These are phyloP conservation scores for Latrodectus hesperus DNA, from an alignment of 2,888 invertebrate genomes.

Conservation along the genomic window DNA sequence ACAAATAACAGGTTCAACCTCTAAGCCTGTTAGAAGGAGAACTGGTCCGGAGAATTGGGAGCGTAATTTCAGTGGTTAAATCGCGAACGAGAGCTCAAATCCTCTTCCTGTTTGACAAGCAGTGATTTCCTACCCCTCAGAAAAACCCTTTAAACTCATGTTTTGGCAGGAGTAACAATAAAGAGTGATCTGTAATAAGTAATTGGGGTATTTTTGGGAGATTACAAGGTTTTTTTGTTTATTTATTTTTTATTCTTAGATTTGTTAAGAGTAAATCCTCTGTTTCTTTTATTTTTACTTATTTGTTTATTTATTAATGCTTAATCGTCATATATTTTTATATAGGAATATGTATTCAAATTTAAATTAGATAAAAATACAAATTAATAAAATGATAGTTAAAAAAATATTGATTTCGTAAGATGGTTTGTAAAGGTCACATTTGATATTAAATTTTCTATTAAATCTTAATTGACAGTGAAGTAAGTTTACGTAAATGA, in stretches of 20 bases:
- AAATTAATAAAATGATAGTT: too few species aligned
- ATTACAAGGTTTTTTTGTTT: too few species aligned
- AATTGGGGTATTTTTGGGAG: not conserved
- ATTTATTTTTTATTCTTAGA: not conserved
- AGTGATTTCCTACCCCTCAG: constrained; percentile 16
- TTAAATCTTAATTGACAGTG: too few species aligned
- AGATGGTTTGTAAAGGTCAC: too few species aligned
- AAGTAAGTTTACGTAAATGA: too few species aligned
- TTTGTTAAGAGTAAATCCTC: not conserved
- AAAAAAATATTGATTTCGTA: too few species aligned
- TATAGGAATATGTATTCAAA: too few species aligned
- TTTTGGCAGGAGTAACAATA: constrained; percentile 3
- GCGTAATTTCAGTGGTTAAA: constrained; percentile 56
- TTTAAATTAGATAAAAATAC: too few species aligned
- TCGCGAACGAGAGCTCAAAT: constrained; percentile 56
- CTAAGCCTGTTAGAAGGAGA: constrained; percentile 39
- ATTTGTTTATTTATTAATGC: not conserved
- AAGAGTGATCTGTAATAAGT: constrained; percentile 3
- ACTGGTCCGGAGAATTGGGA: constrained; percentile 12
- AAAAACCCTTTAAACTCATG: constrained; percentile 8
- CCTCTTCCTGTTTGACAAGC: constrained; percentile 49
- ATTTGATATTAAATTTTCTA: too few species aligned
- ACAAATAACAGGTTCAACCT: constrained; percentile 57
- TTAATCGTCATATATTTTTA: too few species aligned
- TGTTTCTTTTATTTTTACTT: not conserved